These are phyloP conservation scores for Odiellus spinosus DNA, from an alignment of 2,888 invertebrate genomes.

Conservation along the genomic window DNA sequence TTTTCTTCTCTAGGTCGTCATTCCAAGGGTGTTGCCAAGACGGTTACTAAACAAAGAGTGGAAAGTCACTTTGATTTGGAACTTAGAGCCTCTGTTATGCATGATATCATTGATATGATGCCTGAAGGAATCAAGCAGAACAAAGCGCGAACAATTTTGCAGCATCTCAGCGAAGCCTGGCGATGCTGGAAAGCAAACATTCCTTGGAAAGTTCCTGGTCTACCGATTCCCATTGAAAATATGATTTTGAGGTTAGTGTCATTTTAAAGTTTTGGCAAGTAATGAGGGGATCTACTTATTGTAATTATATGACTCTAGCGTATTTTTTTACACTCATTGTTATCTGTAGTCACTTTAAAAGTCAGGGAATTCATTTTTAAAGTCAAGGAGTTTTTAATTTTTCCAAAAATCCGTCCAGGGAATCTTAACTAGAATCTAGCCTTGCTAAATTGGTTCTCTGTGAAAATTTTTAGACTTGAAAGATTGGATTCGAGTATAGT, in stretches of 20 bases:
- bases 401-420: no score
- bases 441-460: no score
- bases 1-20: conserved; percentile 42
- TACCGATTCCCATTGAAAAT: conserved; percentile 98
- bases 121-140: conserved; percentile 99
- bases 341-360: no score
- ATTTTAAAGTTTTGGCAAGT: no score
- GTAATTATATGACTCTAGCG: no score
- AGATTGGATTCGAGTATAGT: no score
- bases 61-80: conserved; percentile 99
- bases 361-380: no score
- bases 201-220: conserved; percentile 98
- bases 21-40: conserved; percentile 98
- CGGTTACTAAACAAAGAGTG: conserved; percentile 97
- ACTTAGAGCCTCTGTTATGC: conserved; percentile 76
- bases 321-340: no score
- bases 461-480: no score
- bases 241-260: conserved; percentile 89
- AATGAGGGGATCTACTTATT: no score
- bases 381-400: no score
- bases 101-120: conserved; percentile 99
- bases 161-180: conserved; percentile 99
- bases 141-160: conserved; percentile 94
- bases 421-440: no score
- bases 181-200: conserved; percentile 99